A percentile compares a stretch with the other conserved stretches of the same genome.
Evolutionary conservation across 2,888 invertebrate genomes (phyloP).

Genomic region (Meteorus cinctellus): DNA sequence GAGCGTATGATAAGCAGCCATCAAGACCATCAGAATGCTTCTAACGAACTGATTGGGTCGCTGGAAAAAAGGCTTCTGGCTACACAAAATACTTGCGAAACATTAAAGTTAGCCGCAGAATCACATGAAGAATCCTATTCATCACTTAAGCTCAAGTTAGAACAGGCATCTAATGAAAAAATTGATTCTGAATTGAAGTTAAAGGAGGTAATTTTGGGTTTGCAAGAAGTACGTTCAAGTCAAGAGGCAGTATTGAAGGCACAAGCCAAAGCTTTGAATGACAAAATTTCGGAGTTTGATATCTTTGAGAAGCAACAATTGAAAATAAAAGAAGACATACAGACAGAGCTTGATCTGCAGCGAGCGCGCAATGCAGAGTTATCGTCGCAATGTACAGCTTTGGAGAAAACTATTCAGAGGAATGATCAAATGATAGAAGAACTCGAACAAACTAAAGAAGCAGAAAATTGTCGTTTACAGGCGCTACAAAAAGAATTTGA

Average conservation of each 20-base stretch:
- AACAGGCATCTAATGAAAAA: slow-evolving; percentile 53
- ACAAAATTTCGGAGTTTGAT: slow-evolving; percentile 52
- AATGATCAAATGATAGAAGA: slow-evolving; percentile 47
- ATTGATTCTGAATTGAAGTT: slow-evolving; percentile 57
- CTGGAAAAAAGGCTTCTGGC: slow-evolving; percentile 45
- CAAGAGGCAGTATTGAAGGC: slow-evolving; percentile 59
- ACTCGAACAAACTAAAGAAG: slow-evolving; percentile 47
- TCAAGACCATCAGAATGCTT: slow-evolving; percentile 30
- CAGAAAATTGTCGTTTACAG: slow-evolving; percentile 45
- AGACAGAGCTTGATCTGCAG: slow-evolving; percentile 42
- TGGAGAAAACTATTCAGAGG: slow-evolving; percentile 44
- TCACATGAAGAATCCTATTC: slow-evolving; percentile 55
- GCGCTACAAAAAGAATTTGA: slow-evolving; percentile 43
- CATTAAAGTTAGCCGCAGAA: slow-evolving; percentile 51
- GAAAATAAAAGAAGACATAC: slow-evolving; percentile 43
- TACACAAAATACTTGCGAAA: slow-evolving; percentile 47
- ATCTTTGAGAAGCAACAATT: slow-evolving; percentile 49
- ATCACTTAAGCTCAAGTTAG: slow-evolving; percentile 51
- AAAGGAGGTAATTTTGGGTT: slow-evolving; percentile 60
- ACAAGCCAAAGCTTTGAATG: slow-evolving; percentile 58
- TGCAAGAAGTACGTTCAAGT: slow-evolving; percentile 58
- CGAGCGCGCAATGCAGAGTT: slow-evolving; percentile 40
- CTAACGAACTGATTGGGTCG: slow-evolving; percentile 34
- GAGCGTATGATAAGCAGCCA: slow-evolving; percentile 9
- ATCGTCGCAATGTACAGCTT: slow-evolving; percentile 35